Percentiles rank a stretch among this genome's conserved stretches.
phyloP scores from a whole-genome alignment of 2,888 invertebrate species.

The Chymomyza amoena region DNA sequence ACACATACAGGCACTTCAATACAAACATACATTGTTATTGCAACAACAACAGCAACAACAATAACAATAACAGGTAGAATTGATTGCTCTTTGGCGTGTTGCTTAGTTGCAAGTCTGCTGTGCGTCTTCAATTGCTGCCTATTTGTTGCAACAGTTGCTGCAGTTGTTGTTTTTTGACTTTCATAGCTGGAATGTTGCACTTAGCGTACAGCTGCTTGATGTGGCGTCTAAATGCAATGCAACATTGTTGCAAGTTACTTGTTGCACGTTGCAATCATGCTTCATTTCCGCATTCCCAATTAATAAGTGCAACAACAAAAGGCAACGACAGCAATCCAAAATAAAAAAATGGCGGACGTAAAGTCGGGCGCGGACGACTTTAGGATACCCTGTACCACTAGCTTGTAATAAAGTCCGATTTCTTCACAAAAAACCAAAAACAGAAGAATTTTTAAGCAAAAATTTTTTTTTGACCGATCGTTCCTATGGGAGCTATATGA shows the following conservation, averaged over 20 bases:
- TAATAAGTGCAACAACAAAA: conserved; percentile 44
- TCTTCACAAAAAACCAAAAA: no score
- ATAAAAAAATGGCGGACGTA: no score
- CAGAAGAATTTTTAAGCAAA: no score
- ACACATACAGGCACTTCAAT: conserved; percentile 17
- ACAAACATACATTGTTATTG: conserved; percentile 16
- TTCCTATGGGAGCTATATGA: no score
- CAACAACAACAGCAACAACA: conserved; percentile 19
- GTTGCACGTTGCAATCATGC: not conserved
- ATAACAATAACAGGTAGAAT: conserved; percentile 24
- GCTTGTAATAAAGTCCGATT: no score
- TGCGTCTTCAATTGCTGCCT: conserved; percentile 11
- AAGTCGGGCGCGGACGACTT: no score
- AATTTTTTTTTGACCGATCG: no score
- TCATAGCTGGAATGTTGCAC: conserved; percentile 51
- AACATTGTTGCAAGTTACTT: conserved; percentile 36
- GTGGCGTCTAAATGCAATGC: conserved; percentile 13
- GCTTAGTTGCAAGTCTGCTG: conserved; percentile 26
- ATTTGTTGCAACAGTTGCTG: conserved; percentile 7
- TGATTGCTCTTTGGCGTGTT: conserved; percentile 58
- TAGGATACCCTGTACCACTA: no score
- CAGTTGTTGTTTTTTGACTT: conserved; percentile 34
- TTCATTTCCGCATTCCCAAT: conserved; percentile 32
- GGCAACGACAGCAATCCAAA: conserved; percentile 3
- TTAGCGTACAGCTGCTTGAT: conserved; percentile 31